These are phyloP conservation scores for Hydriomena furcata DNA, from an alignment of 2,888 invertebrate species.

Conservation along the genomic window DNA sequence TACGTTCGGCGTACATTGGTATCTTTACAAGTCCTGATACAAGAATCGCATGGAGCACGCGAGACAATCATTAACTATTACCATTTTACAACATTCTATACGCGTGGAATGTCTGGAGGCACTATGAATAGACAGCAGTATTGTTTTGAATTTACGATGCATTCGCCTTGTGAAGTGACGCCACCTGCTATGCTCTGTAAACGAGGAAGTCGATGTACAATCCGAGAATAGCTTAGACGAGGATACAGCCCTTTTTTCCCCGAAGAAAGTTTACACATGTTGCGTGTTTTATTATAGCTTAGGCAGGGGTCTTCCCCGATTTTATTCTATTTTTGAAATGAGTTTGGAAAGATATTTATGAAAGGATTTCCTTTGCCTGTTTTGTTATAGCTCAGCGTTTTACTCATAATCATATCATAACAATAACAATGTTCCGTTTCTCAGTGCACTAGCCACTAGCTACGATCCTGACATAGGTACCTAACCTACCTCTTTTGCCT, in stretches of 20 bases:
- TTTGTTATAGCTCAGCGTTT: too few species aligned
- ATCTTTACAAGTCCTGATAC: slow-evolving; percentile 2
- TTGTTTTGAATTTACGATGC: slow-evolving; percentile 40
- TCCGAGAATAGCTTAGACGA: slow-evolving; percentile 16
- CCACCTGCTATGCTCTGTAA: slow-evolving; percentile 32
- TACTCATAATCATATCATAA: too few species aligned
- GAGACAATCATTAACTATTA: slow-evolving; percentile 23
- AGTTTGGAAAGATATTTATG: too few species aligned
- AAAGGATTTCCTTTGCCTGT: too few species aligned
- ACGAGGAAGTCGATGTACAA: slow-evolving; percentile 29
- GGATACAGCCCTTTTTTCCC: slow-evolving; percentile 19
- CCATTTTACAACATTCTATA: slow-evolving; percentile 31
- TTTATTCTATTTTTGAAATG: background rate
- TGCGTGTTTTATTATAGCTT: slow-evolving; percentile 1
- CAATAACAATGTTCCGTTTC: too few species aligned
- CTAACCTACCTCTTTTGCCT: too few species aligned
- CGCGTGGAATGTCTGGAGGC: slow-evolving; percentile 30
- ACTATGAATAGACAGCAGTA: slow-evolving; percentile 40
- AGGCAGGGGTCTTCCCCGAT: slow-evolving; percentile 9
- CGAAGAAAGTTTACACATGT: slow-evolving; percentile 21
- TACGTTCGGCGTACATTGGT: background rate
- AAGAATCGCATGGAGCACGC: slow-evolving; percentile 24
- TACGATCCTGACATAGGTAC: too few species aligned
- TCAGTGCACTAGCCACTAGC: too few species aligned
- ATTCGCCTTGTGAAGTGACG: slow-evolving; percentile 24